These are phyloP conservation scores for Calycopis cecrops DNA, from an alignment of 1,140 invertebrate species.

Conservation along the genomic window DNA sequence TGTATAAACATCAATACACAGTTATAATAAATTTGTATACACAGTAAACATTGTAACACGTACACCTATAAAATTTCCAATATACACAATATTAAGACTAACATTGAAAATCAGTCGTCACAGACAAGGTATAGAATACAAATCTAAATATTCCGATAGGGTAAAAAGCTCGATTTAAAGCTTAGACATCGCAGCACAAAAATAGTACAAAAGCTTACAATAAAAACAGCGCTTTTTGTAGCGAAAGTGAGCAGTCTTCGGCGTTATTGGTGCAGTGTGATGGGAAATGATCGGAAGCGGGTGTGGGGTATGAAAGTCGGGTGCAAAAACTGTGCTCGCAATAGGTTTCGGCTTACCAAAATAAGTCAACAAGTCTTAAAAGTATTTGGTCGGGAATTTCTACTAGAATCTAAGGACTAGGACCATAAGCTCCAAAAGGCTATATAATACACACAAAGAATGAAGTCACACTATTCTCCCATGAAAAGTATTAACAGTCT, in stretches of 20 bases:
- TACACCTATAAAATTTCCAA: conserved; percentile 61
- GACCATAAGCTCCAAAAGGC: conserved; percentile 69
- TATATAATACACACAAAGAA: conserved; percentile 53
- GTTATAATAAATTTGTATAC: conserved; percentile 62
- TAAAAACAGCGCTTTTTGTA: conserved; percentile 12
- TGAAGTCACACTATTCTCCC: background rate
- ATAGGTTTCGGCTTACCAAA: conserved; percentile 26
- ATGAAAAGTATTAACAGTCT: conserved; percentile 48
- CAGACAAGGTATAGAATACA: conserved; percentile 41
- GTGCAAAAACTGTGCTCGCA: background rate
- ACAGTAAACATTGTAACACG: conserved; percentile 48
- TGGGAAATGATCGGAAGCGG: background rate
- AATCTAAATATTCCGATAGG: conserved; percentile 23
- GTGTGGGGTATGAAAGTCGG: background rate
- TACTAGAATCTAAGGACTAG: conserved; percentile 66
- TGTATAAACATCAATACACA: conserved; percentile 59
- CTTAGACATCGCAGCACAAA: conserved; percentile 30
- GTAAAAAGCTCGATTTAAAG: conserved; percentile 36
- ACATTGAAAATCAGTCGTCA: conserved; percentile 67
- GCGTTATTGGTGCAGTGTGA: conserved; percentile 15
- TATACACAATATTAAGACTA: conserved; percentile 49
- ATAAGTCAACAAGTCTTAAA: conserved; percentile 59
- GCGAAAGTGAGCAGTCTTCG: conserved; percentile 18
- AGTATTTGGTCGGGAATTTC: conserved; percentile 70
- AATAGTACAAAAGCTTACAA: conserved; percentile 20